These are phyloP conservation scores for Phaethornis superciliosus DNA, from an alignment of 2,113 vertebrate genomes.

Conservation along the genomic window DNA sequence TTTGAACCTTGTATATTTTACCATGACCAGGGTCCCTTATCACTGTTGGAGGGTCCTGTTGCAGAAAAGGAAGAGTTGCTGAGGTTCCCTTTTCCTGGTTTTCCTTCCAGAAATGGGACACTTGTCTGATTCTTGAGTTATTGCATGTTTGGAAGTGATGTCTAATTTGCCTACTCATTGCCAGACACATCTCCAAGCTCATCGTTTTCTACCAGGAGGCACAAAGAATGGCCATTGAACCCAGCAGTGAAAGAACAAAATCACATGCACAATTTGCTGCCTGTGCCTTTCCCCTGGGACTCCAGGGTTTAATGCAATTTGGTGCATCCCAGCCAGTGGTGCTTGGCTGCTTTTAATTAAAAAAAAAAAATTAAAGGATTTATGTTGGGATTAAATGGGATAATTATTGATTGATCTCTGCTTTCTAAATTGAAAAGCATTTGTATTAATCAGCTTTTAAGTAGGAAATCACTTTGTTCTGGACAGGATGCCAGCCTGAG, in stretches of 20 bases:
- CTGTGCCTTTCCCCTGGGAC: conserved; percentile 21
- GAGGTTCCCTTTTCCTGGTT: not conserved
- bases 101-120: not conserved
- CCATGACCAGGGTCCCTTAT: not conserved
- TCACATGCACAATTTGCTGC: conserved; percentile 55
- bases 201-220: conserved; percentile 18
- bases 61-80: not conserved
- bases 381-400: conserved; percentile 75
- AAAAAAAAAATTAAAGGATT: conserved; percentile 78
- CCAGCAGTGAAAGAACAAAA: conserved; percentile 40
- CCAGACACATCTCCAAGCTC: conserved; percentile 20
- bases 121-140: not conserved
- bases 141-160: not conserved
- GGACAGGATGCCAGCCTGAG: conserved; percentile 57
- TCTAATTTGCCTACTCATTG: conserved; percentile 29
- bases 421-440: conserved; percentile 76
- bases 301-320: conserved; percentile 51
- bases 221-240: conserved; percentile 17
- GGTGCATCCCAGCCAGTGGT: conserved; percentile 49
- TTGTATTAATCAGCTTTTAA: conserved; percentile 77
- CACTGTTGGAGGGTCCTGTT: not conserved
- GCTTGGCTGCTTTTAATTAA: conserved; percentile 75
- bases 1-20: not conserved
- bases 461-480: conserved; percentile 63
- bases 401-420: conserved; percentile 77